Evolutionary conservation across 2,113 vertebrate genomes (phyloP).

Genomic region (Artemisiospiza belli): DNA sequence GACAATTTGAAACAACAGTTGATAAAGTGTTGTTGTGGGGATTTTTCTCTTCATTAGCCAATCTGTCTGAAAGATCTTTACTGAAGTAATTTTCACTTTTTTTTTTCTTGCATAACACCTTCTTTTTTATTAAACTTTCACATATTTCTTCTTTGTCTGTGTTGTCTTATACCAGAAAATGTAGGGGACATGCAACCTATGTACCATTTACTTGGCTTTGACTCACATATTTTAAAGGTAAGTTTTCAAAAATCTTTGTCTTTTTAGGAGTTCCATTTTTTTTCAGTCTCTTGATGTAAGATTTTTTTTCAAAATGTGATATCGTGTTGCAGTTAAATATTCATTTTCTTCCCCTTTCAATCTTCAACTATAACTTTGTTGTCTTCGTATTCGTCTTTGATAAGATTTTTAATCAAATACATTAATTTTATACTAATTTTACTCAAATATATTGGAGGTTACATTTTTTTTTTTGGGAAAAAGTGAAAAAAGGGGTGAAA

Average conservation of each 20-base stretch:
- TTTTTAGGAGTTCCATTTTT: not conserved
- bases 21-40: not conserved
- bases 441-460: not conserved
- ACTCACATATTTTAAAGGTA: not conserved
- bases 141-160: not conserved
- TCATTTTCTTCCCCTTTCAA: not conserved
- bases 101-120: not conserved
- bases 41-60: not conserved
- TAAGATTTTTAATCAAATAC: not conserved
- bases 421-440: not conserved
- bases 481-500: not conserved
- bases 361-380: not conserved
- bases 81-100: not conserved
- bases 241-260: not conserved
- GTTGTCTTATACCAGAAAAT: not conserved
- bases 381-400: not conserved
- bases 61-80: not conserved
- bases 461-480: not conserved
- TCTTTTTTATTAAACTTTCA: not conserved
- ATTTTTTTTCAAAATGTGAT: not conserved
- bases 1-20: not conserved
- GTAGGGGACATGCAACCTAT: not conserved
- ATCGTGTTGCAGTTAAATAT: not conserved
- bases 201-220: rapidly evolving
- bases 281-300: not conserved